These are phyloP conservation scores for Drosophila quinaria DNA, from an alignment of 2,888 invertebrate species.

Conservation along the genomic window DNA sequence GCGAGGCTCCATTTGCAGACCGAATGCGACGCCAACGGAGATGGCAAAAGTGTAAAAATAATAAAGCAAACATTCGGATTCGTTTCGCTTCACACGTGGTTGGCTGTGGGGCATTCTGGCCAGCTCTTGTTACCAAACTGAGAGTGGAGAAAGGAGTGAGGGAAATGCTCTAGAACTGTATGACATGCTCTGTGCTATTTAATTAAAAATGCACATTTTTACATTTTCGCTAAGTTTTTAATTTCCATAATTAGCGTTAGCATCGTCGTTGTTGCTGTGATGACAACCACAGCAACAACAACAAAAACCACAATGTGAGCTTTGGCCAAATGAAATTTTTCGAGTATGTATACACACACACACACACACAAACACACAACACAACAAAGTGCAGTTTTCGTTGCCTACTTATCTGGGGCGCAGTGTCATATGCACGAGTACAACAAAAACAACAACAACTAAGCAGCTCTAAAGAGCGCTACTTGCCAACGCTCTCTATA, in stretches of 20 bases:
- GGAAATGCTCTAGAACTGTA: constrained; percentile 26
- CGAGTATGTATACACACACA: constrained; percentile 40
- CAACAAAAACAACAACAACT: constrained; percentile 9
- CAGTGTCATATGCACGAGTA: constrained; percentile 57
- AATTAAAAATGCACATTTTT: constrained; percentile 79
- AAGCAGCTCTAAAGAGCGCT: constrained; percentile 67
- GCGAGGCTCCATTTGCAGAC: constrained; percentile 21
- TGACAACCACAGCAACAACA: constrained; percentile 20
- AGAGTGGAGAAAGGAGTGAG: constrained; percentile 4
- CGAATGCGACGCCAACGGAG: not conserved
- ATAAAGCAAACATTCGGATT: constrained; percentile 55
- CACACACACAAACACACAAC: constrained; percentile 25
- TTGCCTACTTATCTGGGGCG: constrained; percentile 78
- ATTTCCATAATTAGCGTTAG: constrained; percentile 78
- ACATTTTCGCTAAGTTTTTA: constrained; percentile 77
- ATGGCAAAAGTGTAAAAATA: constrained; percentile 35
- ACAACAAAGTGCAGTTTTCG: constrained; percentile 47
- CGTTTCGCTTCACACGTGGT: constrained; percentile 64
- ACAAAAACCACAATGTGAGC: constrained; percentile 21
- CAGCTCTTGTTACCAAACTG: constrained; percentile 59
- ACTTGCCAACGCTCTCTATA: constrained; percentile 32
- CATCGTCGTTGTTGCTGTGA: constrained; percentile 33
- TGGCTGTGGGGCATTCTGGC: constrained; percentile 57
- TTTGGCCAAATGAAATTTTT: constrained; percentile 57
- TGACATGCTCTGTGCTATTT: constrained; percentile 66